These are phyloP conservation scores for Burhinus bistriatus DNA, from an alignment of 2,113 vertebrate species.

Conservation along the genomic window DNA sequence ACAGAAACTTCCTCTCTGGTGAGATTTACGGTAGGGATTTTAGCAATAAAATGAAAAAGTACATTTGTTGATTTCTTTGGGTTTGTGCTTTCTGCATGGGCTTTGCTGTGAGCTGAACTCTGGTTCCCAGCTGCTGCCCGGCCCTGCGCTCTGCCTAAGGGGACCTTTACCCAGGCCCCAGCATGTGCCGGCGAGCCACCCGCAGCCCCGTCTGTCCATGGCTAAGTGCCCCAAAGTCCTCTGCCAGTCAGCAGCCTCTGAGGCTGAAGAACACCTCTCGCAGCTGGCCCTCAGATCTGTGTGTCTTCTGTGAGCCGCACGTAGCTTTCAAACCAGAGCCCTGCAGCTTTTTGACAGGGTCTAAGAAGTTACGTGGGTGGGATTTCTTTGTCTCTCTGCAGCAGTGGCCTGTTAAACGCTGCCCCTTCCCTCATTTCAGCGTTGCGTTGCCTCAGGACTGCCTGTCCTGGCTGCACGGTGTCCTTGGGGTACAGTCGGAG, in stretches of 20 bases:
- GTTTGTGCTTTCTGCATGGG: background rate
- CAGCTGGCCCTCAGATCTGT: background rate
- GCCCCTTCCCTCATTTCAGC: accelerated
- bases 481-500: background rate
- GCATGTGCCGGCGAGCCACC: accelerated
- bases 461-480: accelerated
- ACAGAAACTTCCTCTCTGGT: constrained; percentile 55
- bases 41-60: constrained; percentile 10
- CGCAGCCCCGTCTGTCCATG: background rate
- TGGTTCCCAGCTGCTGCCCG: background rate
- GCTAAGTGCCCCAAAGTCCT: background rate
- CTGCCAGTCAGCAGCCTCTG: background rate
- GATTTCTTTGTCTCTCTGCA: background rate
- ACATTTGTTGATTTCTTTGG: background rate
- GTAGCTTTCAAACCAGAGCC: background rate
- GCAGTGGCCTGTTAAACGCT: accelerated
- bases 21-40: constrained; percentile 47
- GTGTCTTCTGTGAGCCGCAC: accelerated
- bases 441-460: background rate
- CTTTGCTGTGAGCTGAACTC: background rate
- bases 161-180: background rate
- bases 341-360: background rate
- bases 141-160: accelerated
- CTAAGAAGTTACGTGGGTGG: accelerated
- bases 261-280: background rate